These are phyloP conservation scores for Neotoma lepida DNA, from an alignment of 2,113 vertebrate species.

Conservation along the genomic window DNA sequence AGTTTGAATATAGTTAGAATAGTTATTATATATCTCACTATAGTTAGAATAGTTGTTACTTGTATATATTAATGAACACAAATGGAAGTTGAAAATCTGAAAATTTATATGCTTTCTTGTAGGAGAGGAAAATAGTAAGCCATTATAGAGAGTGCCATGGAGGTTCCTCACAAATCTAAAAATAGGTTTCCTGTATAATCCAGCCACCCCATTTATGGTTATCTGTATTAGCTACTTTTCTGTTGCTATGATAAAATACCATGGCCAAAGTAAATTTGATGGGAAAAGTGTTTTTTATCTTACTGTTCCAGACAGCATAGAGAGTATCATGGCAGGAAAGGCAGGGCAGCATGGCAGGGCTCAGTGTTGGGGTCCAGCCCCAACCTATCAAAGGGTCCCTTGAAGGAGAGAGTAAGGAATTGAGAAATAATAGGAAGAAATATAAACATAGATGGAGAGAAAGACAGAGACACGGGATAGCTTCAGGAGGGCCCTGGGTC, in stretches of 20 bases:
- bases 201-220: background rate
- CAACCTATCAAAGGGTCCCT: too few relatives aligned
- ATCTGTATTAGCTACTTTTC: background rate
- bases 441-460: too few relatives aligned
- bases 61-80: background rate
- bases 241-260: background rate
- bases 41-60: too few relatives aligned
- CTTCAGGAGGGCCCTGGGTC: too few relatives aligned
- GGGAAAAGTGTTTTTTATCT: background rate
- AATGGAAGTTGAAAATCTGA: background rate
- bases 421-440: too few relatives aligned
- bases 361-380: too few relatives aligned
- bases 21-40: too few relatives aligned
- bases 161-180: background rate
- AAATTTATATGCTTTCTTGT: background rate
- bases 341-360: too few relatives aligned
- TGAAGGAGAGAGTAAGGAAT: too few relatives aligned
- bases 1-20: background rate
- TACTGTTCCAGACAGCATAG: background rate
- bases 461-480: too few relatives aligned
- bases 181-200: background rate
- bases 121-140: too few relatives aligned
- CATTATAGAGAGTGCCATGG: background rate
- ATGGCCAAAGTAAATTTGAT: background rate
- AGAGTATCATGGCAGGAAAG: background rate